phyloP scores from a whole-genome alignment of 2,888 invertebrate species.

The Epinotia brunnichana region DNA sequence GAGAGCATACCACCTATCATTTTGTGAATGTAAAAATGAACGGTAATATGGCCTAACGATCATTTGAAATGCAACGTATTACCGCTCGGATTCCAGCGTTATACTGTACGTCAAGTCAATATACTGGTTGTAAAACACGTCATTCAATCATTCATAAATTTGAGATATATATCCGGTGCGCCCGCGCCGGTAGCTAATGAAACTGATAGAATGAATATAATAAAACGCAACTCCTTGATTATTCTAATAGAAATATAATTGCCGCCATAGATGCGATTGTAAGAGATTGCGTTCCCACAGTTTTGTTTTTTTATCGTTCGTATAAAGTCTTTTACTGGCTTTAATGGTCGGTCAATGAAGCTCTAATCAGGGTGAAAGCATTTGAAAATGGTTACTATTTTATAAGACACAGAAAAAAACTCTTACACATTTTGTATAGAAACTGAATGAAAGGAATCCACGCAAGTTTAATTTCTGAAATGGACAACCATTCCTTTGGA shows the following conservation, averaged over 20 bases:
- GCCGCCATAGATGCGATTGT: constrained; percentile 25
- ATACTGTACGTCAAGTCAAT: background rate
- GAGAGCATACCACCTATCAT: too few relatives aligned
- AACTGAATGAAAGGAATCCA: too few relatives aligned
- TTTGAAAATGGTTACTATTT: background rate
- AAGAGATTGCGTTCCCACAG: constrained; percentile 39
- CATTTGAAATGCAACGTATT: too few relatives aligned
- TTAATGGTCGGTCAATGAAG: constrained; percentile 17
- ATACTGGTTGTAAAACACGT: constrained; percentile 3
- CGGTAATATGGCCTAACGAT: too few relatives aligned
- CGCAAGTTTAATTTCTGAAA: too few relatives aligned
- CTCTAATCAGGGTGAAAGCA: constrained; percentile 4
- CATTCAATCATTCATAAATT: constrained; percentile 68
- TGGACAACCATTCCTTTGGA: too few relatives aligned
- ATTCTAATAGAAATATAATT: constrained; percentile 31
- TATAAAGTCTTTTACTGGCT: background rate
- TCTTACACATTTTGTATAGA: too few relatives aligned
- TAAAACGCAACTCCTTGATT: constrained; percentile 22
- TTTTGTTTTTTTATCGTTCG: constrained; percentile 13
- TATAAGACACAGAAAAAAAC: too few relatives aligned
- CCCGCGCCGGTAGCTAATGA: constrained; percentile 35
- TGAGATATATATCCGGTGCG: constrained; percentile 74
- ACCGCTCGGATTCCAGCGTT: background rate
- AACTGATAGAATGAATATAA: constrained; percentile 28
- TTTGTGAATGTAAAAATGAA: too few relatives aligned